These are phyloP conservation scores for Clostera curtula DNA, from an alignment of 2,888 invertebrate species.

Conservation along the genomic window DNA sequence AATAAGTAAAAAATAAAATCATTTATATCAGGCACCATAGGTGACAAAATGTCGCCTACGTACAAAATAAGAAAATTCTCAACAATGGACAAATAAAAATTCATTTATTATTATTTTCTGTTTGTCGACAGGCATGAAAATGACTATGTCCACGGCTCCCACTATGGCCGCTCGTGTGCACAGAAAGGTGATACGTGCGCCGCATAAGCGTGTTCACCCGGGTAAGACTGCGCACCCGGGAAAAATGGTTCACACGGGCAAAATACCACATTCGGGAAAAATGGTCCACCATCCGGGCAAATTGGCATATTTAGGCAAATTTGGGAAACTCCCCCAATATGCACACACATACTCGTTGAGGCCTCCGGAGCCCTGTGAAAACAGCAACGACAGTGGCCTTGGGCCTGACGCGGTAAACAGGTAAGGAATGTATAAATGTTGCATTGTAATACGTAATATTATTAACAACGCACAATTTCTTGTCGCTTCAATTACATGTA, in stretches of 20 bases:
- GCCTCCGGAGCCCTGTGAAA: slow-evolving; percentile 81
- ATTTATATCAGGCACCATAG: too few relatives aligned
- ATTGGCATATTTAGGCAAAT: slow-evolving; percentile 49
- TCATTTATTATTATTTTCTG: slow-evolving; percentile 32
- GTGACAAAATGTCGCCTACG: too few relatives aligned
- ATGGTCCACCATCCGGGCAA: slow-evolving; percentile 41
- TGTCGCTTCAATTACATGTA: too few relatives aligned
- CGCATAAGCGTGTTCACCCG: slow-evolving; percentile 75
- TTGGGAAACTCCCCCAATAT: slow-evolving; percentile 56
- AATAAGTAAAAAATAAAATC: too few relatives aligned
- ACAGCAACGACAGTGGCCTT: slow-evolving; percentile 92
- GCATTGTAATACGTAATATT: slow-evolving; percentile 7
- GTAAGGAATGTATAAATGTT: slow-evolving; percentile 30
- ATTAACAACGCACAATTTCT: too few relatives aligned
- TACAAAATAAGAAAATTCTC: too few relatives aligned
- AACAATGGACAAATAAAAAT: slow-evolving; percentile 21
- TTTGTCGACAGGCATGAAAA: slow-evolving; percentile 78
- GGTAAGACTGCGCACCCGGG: slow-evolving; percentile 60
- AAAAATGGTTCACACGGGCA: slow-evolving; percentile 65
- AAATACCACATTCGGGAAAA: slow-evolving; percentile 53
- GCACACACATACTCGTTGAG: slow-evolving; percentile 63
- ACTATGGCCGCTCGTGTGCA: slow-evolving; percentile 80
- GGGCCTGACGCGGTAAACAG: slow-evolving; percentile 82
- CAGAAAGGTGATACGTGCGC: slow-evolving; percentile 79
- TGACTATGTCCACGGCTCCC: slow-evolving; percentile 82